A percentile compares a stretch with the other conserved stretches of the same genome.
Evolutionary conservation across 2,113 vertebrate species (phyloP).

Genomic region (Mustela nigripes): DNA sequence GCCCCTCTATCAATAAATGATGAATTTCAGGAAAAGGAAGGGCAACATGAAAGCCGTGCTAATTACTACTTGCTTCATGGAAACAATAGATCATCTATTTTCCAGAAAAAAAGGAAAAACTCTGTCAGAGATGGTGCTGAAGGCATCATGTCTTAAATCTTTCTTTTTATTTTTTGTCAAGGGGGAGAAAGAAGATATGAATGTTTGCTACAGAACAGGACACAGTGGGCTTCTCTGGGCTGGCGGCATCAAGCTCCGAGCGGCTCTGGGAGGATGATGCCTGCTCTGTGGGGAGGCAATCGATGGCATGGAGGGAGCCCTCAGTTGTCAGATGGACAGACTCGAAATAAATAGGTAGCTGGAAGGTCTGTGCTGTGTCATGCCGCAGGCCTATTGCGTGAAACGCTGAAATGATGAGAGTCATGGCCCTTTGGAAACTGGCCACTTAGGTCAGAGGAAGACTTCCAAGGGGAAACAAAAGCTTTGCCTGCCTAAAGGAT

Average conservation of each 20-base stretch:
- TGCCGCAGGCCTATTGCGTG: background rate
- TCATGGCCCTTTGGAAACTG: background rate
- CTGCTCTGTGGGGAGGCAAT: background rate
- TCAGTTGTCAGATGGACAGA: background rate
- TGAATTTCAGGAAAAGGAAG: background rate
- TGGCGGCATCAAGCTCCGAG: rapidly evolving
- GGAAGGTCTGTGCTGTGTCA: background rate
- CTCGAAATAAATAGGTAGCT: rapidly evolving
- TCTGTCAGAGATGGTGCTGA: background rate
- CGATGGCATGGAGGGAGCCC: rapidly evolving
- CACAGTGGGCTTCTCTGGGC: background rate
- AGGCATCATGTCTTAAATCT: background rate
- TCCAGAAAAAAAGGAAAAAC: background rate
- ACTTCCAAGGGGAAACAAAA: background rate
- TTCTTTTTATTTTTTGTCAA: background rate
- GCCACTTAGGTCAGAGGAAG: background rate
- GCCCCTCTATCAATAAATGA: background rate
- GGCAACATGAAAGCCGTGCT: background rate
- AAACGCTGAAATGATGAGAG: background rate
- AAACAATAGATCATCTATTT: background rate
- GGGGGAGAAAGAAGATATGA: background rate
- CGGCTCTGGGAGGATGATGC: background rate
- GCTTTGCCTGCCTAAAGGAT: background rate
- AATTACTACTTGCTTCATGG: slow-evolving; percentile 53
- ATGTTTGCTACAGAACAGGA: background rate